These are phyloP conservation scores for Drosophila leontia DNA, from an alignment of 1,140 invertebrate species.

Conservation along the genomic window DNA sequence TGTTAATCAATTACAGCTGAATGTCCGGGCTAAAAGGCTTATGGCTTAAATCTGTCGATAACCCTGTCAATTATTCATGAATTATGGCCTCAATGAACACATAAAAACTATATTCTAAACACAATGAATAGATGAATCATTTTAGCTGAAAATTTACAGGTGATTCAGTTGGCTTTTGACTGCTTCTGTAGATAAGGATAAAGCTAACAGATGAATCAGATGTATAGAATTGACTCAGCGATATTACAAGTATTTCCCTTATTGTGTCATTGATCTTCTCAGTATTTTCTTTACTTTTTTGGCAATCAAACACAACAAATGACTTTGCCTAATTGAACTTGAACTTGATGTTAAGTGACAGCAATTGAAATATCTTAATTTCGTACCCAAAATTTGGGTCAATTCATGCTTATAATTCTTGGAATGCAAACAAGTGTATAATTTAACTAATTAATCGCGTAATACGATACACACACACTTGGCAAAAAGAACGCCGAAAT, in stretches of 20 bases:
- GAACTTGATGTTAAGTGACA: slow-evolving; percentile 72
- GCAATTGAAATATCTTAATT: slow-evolving; percentile 75
- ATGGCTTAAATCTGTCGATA: slow-evolving; percentile 27
- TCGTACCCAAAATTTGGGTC: slow-evolving; percentile 40
- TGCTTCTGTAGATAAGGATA: slow-evolving; percentile 9
- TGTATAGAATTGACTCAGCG: slow-evolving; percentile 13
- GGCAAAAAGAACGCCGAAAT: slow-evolving; percentile 6
- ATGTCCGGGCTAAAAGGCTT: slow-evolving; percentile 8
- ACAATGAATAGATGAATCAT: slow-evolving; percentile 24
- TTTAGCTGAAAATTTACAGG: slow-evolving; percentile 2
- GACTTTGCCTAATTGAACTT: slow-evolving; percentile 67
- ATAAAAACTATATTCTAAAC: slow-evolving; percentile 15
- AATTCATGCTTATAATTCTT: slow-evolving; percentile 19
- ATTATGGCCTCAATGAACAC: background rate
- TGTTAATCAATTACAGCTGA: slow-evolving; percentile 38
- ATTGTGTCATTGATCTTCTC: background rate
- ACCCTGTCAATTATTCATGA: slow-evolving; percentile 28
- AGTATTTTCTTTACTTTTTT: slow-evolving; percentile 3
- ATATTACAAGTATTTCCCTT: background rate
- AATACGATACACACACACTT: background rate
- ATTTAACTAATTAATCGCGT: slow-evolving; percentile 31
- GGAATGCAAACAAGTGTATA: slow-evolving; percentile 40
- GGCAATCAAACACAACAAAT: slow-evolving; percentile 17
- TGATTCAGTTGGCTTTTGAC: slow-evolving; percentile 17
- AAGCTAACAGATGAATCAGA: slow-evolving; percentile 17